Evolutionary conservation across 2,113 vertebrate genomes (phyloP).

Genomic region (Pteruthius melanotis): DNA sequence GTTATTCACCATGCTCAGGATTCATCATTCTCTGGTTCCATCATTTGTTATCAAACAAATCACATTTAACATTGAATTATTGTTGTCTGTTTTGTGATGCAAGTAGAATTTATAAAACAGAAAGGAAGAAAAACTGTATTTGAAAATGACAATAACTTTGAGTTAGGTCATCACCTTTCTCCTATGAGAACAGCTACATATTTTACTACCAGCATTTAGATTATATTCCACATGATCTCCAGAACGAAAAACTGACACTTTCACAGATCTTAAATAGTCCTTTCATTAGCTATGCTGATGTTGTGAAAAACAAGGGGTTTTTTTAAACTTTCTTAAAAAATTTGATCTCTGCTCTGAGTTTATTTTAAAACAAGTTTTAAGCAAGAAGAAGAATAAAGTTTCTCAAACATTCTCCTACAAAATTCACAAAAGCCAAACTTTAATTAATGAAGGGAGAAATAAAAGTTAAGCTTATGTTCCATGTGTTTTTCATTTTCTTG

Average conservation of each 20-base stretch:
- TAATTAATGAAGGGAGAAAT: neutral
- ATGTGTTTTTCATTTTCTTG: neutral
- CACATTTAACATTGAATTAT: neutral
- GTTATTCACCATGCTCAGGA: neutral
- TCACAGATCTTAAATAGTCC: neutral
- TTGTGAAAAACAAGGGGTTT: neutral
- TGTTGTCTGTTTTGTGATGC: neutral
- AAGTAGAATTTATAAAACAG: neutral
- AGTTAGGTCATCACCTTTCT: neutral
- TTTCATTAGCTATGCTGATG: neutral
- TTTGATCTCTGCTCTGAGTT: neutral
- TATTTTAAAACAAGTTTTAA: neutral
- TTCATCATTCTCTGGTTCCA: neutral
- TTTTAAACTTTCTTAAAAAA: neutral
- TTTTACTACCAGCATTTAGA: neutral
- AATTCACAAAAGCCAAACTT: neutral
- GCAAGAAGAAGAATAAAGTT: neutral
- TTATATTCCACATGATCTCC: neutral
- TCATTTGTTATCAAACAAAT: neutral
- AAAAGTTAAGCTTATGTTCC: neutral
- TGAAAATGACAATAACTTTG: neutral
- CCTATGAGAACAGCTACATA: neutral
- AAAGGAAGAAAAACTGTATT: neutral
- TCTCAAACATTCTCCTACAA: neutral
- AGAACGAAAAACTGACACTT: neutral